A percentile compares a stretch with the other conserved stretches of the same genome.
Evolutionary conservation across 1,140 invertebrate genomes (phyloP).

Genomic region (Ericerus pela): DNA sequence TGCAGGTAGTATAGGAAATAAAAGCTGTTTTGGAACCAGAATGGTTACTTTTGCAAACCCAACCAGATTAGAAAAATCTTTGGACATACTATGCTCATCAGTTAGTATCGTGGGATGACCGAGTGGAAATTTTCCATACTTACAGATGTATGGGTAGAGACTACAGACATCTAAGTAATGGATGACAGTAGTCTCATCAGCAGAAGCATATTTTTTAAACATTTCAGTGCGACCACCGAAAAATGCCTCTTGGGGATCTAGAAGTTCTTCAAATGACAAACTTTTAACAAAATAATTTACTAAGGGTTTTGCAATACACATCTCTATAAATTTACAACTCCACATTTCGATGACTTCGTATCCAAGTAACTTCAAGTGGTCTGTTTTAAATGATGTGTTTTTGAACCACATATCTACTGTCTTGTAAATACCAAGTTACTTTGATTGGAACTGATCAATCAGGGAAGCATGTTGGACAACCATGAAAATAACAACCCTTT

Average conservation of each 20-base stretch:
- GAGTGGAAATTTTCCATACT: slow-evolving; percentile 25
- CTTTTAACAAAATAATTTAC: background rate
- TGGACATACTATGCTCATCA: slow-evolving; percentile 20
- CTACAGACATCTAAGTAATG: too few relatives aligned
- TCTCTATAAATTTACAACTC: background rate
- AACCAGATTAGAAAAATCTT: slow-evolving; percentile 12
- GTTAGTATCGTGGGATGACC: slow-evolving; percentile 28
- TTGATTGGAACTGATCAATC: background rate
- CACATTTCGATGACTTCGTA: background rate
- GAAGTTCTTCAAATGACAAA: background rate
- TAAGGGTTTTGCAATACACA: background rate
- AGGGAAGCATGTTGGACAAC: slow-evolving; percentile 8
- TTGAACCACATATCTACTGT: background rate
- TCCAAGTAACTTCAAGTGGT: background rate
- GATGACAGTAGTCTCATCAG: slow-evolving; percentile 19
- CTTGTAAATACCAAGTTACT: background rate
- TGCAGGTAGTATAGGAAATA: slow-evolving; percentile 26
- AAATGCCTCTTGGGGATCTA: slow-evolving; percentile 7
- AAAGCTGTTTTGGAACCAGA: slow-evolving; percentile 26
- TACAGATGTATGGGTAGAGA: slow-evolving; percentile 29
- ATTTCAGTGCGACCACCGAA: slow-evolving; percentile 10
- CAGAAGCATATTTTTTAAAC: slow-evolving; percentile 17
- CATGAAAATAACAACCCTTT: slow-evolving; percentile 18
- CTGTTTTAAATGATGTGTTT: background rate
- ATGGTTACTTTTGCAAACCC: slow-evolving; percentile 26